Percentiles rank a stretch among this genome's conserved stretches.
Conservation (phyloP, 2,113 vertebrate species). For the Gavia stellata region DNA sequence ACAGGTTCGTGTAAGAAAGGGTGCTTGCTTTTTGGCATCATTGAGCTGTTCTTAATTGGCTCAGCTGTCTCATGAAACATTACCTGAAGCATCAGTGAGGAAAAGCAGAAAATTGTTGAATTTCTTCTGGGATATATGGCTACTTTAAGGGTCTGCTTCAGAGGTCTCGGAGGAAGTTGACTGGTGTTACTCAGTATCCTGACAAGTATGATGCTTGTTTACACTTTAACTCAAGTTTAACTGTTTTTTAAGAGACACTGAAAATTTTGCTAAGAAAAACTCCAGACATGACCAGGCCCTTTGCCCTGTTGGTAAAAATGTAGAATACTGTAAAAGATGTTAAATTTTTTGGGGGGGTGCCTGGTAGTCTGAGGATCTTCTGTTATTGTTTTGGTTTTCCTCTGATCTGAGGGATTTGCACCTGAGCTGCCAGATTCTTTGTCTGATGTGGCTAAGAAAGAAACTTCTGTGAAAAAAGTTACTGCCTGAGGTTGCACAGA, state of each 20-base stretch:
- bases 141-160: background rate
- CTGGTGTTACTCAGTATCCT: background rate
- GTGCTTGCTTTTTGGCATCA: background rate
- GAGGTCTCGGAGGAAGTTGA: background rate
- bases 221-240: background rate
- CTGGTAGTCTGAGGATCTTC: background rate
- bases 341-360: accelerated
- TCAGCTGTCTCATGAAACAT: background rate
- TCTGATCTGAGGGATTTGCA: background rate
- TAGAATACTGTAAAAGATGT: background rate
- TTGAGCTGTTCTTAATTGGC: background rate
- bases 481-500: background rate
- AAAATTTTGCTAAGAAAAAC: background rate
- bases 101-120: background rate
- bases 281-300: background rate
- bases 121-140: background rate
- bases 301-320: background rate
- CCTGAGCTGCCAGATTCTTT: background rate
- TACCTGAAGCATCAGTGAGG: background rate
- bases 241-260: background rate
- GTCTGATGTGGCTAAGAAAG: background rate
- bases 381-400: background rate
- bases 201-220: background rate
- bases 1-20: accelerated
- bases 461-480: background rate